Percentiles rank a stretch among this genome's conserved stretches.
Evolutionary conservation across 1,140 invertebrate species (phyloP).

Genomic region (Diorhabda elongata): DNA sequence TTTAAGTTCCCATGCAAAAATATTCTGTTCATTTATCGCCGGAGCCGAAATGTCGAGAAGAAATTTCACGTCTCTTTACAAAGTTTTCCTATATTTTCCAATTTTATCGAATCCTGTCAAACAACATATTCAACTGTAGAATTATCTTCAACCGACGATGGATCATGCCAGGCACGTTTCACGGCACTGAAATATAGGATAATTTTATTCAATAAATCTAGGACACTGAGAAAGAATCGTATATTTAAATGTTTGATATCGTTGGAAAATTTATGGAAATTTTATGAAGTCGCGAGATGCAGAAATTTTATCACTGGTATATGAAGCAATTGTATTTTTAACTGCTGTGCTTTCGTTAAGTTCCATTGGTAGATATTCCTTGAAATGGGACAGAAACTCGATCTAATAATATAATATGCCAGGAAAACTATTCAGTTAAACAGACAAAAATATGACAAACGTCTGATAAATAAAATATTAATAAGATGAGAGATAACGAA

Average conservation of each 20-base stretch:
- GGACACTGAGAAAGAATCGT: constrained; percentile 1
- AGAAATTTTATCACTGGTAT: background rate
- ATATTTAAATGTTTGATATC: constrained; percentile 7
- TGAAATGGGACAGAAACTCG: too few species aligned
- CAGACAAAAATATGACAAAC: too few species aligned
- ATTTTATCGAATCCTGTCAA: constrained; percentile 28
- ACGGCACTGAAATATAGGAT: constrained; percentile 15
- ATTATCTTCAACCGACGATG: constrained; percentile 24
- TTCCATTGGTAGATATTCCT: too few species aligned
- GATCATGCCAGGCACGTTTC: constrained; percentile 24
- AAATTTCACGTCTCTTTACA: constrained; percentile 24
- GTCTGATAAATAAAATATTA: too few species aligned
- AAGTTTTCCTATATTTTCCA: constrained; percentile 30
- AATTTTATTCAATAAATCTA: constrained; percentile 19
- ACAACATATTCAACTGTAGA: constrained; percentile 26
- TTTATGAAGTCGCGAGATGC: background rate
- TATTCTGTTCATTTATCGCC: constrained; percentile 23
- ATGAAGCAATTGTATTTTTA: too few species aligned
- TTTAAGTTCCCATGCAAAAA: constrained; percentile 22
- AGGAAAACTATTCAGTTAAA: too few species aligned
- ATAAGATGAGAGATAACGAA: too few species aligned
- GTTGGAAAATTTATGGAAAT: background rate
- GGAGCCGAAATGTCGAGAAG: constrained; percentile 11
- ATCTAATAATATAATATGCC: too few species aligned
- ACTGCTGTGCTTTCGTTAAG: too few species aligned